phyloP scores from a whole-genome alignment of 2,888 invertebrate genomes.

The Ganaspis brasiliensis region DNA sequence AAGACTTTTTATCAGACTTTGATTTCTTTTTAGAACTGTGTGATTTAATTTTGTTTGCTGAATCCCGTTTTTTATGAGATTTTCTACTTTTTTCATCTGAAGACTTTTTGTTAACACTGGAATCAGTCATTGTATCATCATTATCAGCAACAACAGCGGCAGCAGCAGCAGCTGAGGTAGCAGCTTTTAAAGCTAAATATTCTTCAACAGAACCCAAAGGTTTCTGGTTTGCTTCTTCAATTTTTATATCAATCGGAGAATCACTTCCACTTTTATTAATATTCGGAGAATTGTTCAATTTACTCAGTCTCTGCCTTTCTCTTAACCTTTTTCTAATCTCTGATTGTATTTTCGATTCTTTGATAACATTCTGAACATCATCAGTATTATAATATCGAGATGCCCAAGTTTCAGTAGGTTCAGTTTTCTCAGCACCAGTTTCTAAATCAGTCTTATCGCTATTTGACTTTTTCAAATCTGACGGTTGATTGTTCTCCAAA shows the following conservation, averaged over 20 bases:
- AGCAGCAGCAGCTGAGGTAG: constrained; percentile 42
- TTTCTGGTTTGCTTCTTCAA: constrained; percentile 53
- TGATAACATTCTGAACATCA: constrained; percentile 78
- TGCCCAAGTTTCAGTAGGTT: constrained; percentile 76
- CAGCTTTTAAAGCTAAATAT: constrained; percentile 75
- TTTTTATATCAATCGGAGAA: constrained; percentile 38
- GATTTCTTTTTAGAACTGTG: constrained; percentile 16
- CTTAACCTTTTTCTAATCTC: constrained; percentile 78
- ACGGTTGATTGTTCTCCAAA: constrained; percentile 63
- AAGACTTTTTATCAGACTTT: constrained; percentile 14
- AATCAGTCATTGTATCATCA: background rate
- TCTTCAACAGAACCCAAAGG: constrained; percentile 78
- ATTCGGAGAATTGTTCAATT: constrained; percentile 72
- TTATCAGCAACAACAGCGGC: background rate
- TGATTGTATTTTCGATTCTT: constrained; percentile 79
- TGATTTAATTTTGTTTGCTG: background rate
- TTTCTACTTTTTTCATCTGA: background rate
- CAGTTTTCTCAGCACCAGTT: constrained; percentile 44
- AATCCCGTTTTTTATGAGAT: background rate
- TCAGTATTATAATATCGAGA: constrained; percentile 79
- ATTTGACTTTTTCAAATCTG: constrained; percentile 43
- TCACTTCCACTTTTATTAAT: constrained; percentile 47
- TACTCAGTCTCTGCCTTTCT: constrained; percentile 76
- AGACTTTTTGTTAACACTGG: background rate
- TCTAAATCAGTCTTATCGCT: constrained; percentile 43